A percentile compares a stretch with the other conserved stretches of the same genome.
These are phyloP conservation scores for Nomada fucata DNA, from an alignment of 2,888 invertebrate genomes.

Conservation along the genomic window DNA sequence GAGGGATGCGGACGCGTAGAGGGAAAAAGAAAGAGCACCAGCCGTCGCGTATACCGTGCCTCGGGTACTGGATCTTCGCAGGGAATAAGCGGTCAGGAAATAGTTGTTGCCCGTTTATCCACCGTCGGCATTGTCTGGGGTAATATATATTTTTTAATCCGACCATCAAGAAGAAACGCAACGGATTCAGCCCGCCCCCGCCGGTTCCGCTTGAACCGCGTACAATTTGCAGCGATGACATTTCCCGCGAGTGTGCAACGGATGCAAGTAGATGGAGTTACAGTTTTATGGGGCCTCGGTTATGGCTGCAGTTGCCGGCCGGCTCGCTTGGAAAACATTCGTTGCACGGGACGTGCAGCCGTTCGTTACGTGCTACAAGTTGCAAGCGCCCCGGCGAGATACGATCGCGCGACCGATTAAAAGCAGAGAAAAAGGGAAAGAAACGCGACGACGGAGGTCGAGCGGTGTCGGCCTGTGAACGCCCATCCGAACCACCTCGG, in stretches of 20 bases:
- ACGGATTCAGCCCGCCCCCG: slow-evolving; percentile 17
- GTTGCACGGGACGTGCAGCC: slow-evolving; percentile 1
- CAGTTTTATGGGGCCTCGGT: slow-evolving; percentile 63
- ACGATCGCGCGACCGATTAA: slow-evolving; percentile 54
- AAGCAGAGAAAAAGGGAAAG: slow-evolving; percentile 20
- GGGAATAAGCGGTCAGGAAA: slow-evolving; percentile 34
- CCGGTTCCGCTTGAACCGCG: slow-evolving; percentile 60
- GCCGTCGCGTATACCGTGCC: neutral
- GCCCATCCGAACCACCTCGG: neutral
- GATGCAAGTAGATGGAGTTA: slow-evolving; percentile 61
- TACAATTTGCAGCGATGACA: slow-evolving; percentile 60
- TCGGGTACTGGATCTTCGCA: neutral
- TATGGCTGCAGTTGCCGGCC: slow-evolving; percentile 60
- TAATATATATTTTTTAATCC: slow-evolving; percentile 60
- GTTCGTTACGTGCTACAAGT: slow-evolving; percentile 50
- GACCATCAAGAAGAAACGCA: slow-evolving; percentile 55
- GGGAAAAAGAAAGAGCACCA: neutral
- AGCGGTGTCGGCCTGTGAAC: neutral
- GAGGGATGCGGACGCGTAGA: no score
- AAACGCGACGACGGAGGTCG: neutral
- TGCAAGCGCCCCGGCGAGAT: slow-evolving; percentile 28
- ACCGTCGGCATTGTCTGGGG: slow-evolving; percentile 10
- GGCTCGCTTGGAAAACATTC: slow-evolving; percentile 58
- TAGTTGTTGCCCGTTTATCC: slow-evolving; percentile 23
- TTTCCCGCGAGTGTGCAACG: slow-evolving; percentile 60